Conservation (phyloP, 2,888 invertebrate genomes). For the Drosophila macrospina region DNA sequence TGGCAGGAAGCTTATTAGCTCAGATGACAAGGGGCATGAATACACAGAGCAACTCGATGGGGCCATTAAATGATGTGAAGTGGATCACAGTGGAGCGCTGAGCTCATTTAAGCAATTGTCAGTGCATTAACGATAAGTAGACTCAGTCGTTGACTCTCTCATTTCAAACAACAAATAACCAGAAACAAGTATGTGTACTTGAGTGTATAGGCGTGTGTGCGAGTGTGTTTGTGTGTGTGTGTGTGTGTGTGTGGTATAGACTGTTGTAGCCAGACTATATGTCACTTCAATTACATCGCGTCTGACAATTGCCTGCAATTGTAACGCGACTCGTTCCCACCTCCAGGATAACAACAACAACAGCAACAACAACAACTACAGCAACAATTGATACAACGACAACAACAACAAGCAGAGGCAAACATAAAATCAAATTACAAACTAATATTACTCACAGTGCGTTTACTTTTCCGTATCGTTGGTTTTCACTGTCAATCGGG, state of each 20-base stretch:
- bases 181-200: slow-evolving; percentile 13
- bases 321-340: background rate
- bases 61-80: slow-evolving; percentile 64
- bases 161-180: slow-evolving; percentile 1
- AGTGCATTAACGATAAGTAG: slow-evolving; percentile 68
- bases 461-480: slow-evolving; percentile 83
- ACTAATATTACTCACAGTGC: slow-evolving; percentile 81
- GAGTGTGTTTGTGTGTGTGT: background rate
- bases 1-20: slow-evolving; percentile 6
- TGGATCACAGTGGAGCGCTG: slow-evolving; percentile 44
- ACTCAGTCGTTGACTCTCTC: slow-evolving; percentile 11
- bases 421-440: slow-evolving; percentile 80
- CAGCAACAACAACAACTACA: slow-evolving; percentile 3
- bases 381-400: slow-evolving; percentile 4
- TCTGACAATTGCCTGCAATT: slow-evolving; percentile 51
- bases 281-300: slow-evolving; percentile 31
- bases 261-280: slow-evolving; percentile 3
- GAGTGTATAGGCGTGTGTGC: background rate
- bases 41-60: slow-evolving; percentile 14
- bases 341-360: background rate
- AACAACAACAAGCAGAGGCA: slow-evolving; percentile 12
- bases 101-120: slow-evolving; percentile 64
- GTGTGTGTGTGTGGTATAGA: slow-evolving; percentile 1
- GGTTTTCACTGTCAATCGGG: slow-evolving; percentile 84
- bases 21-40: background rate